Base-by-base conservation (phyloP, 1,140 invertebrate genomes). In the Episyrphus balteatus region DNA sequence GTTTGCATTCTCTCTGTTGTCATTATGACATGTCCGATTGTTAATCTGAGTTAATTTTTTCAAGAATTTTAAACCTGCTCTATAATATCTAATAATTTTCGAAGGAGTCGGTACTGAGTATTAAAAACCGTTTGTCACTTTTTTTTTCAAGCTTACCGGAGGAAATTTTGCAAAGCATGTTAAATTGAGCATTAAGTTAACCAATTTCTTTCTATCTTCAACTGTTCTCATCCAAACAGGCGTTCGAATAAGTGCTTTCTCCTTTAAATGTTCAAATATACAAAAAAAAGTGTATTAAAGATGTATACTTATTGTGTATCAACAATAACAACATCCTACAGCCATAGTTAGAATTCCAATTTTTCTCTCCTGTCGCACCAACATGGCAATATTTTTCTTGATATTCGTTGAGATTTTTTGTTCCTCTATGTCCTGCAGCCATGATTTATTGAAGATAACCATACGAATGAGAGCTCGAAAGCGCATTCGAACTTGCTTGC, bases 381-480 rank as follows among this genome's bases (percentile, higher is more conserved):
- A 34, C 58, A 59, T 51, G 1, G 58, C 56, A 12, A 63, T 58
- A 36, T 63, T 63, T 47, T 56, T 63, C 21, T 61, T 59, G 1
- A 59, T 58, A 44, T 63, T 63, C 48, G 63, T 32, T 2, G 61
- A 59, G 7, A 63, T 42, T 13, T 48, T 52, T 11, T 53, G 50
- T 3, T 59, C 51, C 17, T 63, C 61, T 12, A 31, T 8, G 7
- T 63, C 61, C 42, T 34, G 41, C 3, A 63, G 47, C 61, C 61
- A 63, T 0, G 48, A 18, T 11, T 48, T 46, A 21, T 63, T 63
- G 34, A 44, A 46, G 2, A 54, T 33, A 1, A 52, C 61, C 6
- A 51, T 39, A 6, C 61, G 46, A 1, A 63, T 51, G 15, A 61
- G 21, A 43, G 49, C 48, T 43, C 54, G 52, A 41, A 63, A 61